Evolutionary conservation across 2,888 invertebrate genomes (phyloP), one percentile per base, ranked within the genome.

Genomic region (Lithophane semibrunnea): DNA sequence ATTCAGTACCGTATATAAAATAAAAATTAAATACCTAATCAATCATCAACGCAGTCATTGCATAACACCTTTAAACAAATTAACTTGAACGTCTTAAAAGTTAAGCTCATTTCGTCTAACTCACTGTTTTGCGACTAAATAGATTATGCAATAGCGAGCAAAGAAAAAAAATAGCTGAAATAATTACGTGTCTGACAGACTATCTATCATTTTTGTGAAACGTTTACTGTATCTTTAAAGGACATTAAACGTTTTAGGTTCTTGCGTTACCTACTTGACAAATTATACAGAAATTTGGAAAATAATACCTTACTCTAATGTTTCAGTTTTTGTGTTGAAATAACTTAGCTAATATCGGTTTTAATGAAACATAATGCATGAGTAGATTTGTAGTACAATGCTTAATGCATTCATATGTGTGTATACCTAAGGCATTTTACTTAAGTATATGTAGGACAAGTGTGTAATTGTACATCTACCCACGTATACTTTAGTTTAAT

Each of bases 1-100:
- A 75, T 68, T 81, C 47, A 63, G 60, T 54, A 49, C 47, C 42
- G 49, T n/a, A 29, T 5, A 74, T 21, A 49, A 52, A 75, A 73
- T 58, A 63, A 77, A 77, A 80, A 72, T 67, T 29, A 73, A 86
- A 61, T 74, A 29, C 29, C 29, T 29, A 74, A 74, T 85, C 60
- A 76, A 82, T 79, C 66, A 79, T 68, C 44, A 72, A 56, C 13
- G n/a, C 60, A 24, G 64, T n/a, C 47, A 73, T 87, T 86, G 54
- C 83, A 47, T 81, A 88, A 88, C 29, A n/a, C 79, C 82, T 88
- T 83, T 86, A 75, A 85, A 80, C 16, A 67, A 42, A 73, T 81
- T 77, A 73, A 82, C 72, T 68, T 65, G 21, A 79, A 65, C 21
- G 60, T 66, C 42, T 79, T 56, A 79, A 73, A 85, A 75, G 37